Evolutionary conservation across 2,888 invertebrate species (phyloP), one percentile per base, ranked within the genome.

Genomic region (Lomographa bimaculata): DNA sequence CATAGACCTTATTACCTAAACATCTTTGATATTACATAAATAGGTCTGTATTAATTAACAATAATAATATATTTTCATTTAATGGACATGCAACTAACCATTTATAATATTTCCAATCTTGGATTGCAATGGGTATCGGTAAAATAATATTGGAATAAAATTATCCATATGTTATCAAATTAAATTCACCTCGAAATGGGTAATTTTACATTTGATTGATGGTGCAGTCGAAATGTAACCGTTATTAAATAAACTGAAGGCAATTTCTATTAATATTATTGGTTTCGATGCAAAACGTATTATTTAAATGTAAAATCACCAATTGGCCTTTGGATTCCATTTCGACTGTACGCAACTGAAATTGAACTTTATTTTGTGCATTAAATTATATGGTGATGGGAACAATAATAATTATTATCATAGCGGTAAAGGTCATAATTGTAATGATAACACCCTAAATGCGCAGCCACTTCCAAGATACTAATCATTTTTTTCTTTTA

Each of bases 401-500:
- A 54, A 58, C 50, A 38, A 58, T 56, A 55, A 60, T 60, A 54
- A 50, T 56, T 58, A 20, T 26, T 35, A 21, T 30, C 21, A 32
- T 55, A 54, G 52, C 60, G 62, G 55, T 50, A 55, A 57, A 53
- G 53, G 57, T 55, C 62, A 64, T 54, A 44, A 45, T 56, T 46
- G 54, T 66, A 55, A 56, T 54, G 53, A 56, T 52, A 55, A 51
- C 50, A 50, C 57, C 49, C 45, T 64, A 60, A 54, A 59, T 69
- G 65, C 76, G 67, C 62, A 63, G n/a, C n/a, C n/a, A 44, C 8
- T 46, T 43, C 36, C 47, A 24, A 49, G 61, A 76, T 86, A 89
- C 89, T 89, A 89, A 89, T 75, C 70, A 79, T 84, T 85, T 79
- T 75, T 86, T 83, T 78, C 71, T 79, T 80, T 85, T 81, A 67